Conservation (phyloP, 1,140 invertebrate species). For the Subanguina moxae region DNA sequence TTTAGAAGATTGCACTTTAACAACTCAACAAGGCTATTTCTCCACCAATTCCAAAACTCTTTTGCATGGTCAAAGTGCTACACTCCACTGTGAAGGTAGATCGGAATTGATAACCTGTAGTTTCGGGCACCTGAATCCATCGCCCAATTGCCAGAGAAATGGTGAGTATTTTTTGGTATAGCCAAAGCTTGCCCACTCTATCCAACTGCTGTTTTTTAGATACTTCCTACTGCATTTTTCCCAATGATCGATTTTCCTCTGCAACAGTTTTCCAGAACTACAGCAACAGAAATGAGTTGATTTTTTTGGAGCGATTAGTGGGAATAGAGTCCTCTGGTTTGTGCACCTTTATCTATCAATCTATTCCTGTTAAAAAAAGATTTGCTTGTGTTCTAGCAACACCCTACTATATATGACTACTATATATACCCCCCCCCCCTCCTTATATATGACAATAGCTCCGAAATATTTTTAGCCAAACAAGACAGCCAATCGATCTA, state of each 20-base stretch:
- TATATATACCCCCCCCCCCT: too few species aligned
- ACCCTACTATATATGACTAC: too few species aligned
- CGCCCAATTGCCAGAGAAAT: slow-evolving; percentile 13
- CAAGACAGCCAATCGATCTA: slow-evolving; percentile 10
- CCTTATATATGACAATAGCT: too few species aligned
- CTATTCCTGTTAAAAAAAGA: too few species aligned
- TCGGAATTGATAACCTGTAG: slow-evolving; percentile 17
- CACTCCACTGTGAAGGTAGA: slow-evolving; percentile 11
- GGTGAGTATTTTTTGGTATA: not conserved
- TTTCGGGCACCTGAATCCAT: slow-evolving; percentile 32
- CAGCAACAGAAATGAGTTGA: slow-evolving; percentile 2
- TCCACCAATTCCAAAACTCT: slow-evolving; percentile 24
- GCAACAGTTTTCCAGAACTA: not conserved
- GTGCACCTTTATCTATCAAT: too few species aligned
- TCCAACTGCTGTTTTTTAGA: not conserved
- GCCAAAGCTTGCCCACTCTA: not conserved
- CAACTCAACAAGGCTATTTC: not conserved
- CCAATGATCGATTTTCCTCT: slow-evolving; percentile 8
- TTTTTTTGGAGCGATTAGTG: not conserved
- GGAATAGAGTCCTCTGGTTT: not conserved
- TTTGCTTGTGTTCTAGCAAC: too few species aligned
- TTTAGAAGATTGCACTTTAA: slow-evolving; percentile 34
- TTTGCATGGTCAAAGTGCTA: slow-evolving; percentile 21
- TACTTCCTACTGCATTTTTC: slow-evolving; percentile 8
- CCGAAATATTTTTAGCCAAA: slow-evolving; percentile 15